Percentiles rank a stretch among this genome's conserved stretches.
These are phyloP conservation scores for Sebastes hubbsi DNA, from an alignment of 2,797 vertebrate genomes.

Conservation along the genomic window DNA sequence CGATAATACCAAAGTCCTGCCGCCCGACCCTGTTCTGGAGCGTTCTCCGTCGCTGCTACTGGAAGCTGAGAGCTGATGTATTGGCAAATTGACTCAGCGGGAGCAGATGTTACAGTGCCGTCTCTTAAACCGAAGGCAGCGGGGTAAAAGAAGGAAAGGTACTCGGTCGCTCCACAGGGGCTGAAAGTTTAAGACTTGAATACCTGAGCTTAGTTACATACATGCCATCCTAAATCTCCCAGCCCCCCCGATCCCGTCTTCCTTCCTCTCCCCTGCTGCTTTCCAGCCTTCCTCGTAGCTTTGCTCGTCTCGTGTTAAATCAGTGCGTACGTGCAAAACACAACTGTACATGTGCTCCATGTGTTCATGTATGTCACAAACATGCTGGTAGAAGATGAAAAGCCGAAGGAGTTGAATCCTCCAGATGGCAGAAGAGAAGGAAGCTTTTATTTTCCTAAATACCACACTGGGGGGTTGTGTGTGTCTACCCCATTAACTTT, in stretches of 20 bases:
- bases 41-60: neutral
- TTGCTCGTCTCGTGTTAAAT: neutral
- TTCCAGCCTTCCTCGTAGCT: neutral
- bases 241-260: neutral
- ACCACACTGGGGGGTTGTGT: neutral
- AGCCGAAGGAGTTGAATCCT: neutral
- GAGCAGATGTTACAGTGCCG: neutral
- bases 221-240: slow-evolving; percentile 11
- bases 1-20: slow-evolving; percentile 2
- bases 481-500: neutral
- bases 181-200: neutral
- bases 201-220: neutral
- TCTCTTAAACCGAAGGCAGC: neutral
- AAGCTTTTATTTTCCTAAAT: neutral
- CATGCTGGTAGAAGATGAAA: neutral
- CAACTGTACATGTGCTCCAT: neutral
- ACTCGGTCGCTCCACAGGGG: neutral
- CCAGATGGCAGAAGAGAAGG: neutral
- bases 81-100: slow-evolving; percentile 1
- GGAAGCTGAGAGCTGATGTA: neutral
- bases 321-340: neutral
- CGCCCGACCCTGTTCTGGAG: neutral
- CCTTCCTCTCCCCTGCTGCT: neutral
- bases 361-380: neutral
- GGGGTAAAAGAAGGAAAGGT: neutral